Percentiles rank a stretch among this genome's conserved stretches.
phyloP scores from a whole-genome alignment of 2,888 invertebrate species.

The Syritta pipiens region DNA sequence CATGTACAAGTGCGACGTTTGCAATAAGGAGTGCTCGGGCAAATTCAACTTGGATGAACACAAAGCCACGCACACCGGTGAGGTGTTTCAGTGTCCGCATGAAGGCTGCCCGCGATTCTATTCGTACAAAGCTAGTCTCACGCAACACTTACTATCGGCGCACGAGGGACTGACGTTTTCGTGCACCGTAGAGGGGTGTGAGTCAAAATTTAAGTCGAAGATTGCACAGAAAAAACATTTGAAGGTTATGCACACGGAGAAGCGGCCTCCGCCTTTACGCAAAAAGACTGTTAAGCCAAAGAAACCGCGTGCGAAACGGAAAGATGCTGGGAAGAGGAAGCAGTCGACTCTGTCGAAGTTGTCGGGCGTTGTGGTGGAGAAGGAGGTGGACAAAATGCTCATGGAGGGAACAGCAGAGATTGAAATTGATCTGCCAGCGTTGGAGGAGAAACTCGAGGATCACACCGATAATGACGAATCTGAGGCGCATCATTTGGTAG shows the following conservation, averaged over 20 bases:
- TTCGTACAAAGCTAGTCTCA: conserved; percentile 81
- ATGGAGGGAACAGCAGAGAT: conserved; percentile 42
- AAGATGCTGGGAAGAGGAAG: conserved; percentile 74
- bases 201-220: conserved; percentile 9
- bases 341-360: conserved; percentile 73
- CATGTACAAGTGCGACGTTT: conserved; percentile 72
- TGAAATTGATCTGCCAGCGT: conserved; percentile 17
- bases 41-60: conserved; percentile 70
- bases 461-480: background rate
- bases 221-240: conserved; percentile 18
- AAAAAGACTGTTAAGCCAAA: conserved; percentile 1
- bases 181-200: conserved; percentile 77
- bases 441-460: conserved; percentile 10
- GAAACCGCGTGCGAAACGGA: conserved; percentile 72
- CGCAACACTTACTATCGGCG: conserved; percentile 80
- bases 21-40: conserved; percentile 72
- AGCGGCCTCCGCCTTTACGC: background rate
- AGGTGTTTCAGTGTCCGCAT: conserved; percentile 75
- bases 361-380: conserved; percentile 73
- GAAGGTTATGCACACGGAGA: conserved; percentile 5
- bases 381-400: conserved; percentile 71
- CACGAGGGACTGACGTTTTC: conserved; percentile 80
- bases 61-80: conserved; percentile 71
- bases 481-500: background rate
- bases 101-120: conserved; percentile 79